These are phyloP conservation scores for Cathartes aura DNA, from an alignment of 2,113 vertebrate genomes.

Conservation along the genomic window DNA sequence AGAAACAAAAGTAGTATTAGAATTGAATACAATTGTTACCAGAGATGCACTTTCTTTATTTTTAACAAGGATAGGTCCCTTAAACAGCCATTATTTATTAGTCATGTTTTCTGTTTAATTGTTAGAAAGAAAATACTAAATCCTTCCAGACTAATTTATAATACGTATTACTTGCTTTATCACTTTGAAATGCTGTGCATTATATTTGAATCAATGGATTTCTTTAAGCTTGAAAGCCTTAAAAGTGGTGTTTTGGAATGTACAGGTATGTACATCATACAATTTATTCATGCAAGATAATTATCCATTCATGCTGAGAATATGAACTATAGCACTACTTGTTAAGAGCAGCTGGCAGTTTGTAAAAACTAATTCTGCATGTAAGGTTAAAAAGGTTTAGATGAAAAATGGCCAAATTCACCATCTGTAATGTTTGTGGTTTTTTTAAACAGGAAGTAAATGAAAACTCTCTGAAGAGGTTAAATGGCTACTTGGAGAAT, in stretches of 20 bases:
- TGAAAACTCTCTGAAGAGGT: conserved; percentile 94
- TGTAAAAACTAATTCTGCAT: neutral
- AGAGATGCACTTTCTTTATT: neutral
- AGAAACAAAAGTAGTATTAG: neutral
- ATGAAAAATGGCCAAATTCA: neutral
- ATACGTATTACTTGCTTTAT: neutral
- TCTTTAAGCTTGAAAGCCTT: neutral
- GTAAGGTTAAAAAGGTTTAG: neutral
- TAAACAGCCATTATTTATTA: neutral
- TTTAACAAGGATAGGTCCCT: neutral
- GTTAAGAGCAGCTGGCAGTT: neutral
- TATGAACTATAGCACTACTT: neutral
- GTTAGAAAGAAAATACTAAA: neutral
- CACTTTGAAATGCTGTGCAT: neutral
- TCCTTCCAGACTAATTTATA: neutral
- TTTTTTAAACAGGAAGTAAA: conserved; percentile 88
- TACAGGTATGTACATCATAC: neutral
- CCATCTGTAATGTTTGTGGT: neutral
- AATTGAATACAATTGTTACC: neutral
- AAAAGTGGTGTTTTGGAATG: neutral
- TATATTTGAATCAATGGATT: neutral
- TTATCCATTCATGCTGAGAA: neutral
- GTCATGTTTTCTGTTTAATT: neutral
- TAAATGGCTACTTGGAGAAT: conserved; percentile 93
- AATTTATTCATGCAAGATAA: neutral